These are phyloP conservation scores for Oryzias melastigma DNA, from an alignment of 2,113 vertebrate genomes.

Conservation along the genomic window DNA sequence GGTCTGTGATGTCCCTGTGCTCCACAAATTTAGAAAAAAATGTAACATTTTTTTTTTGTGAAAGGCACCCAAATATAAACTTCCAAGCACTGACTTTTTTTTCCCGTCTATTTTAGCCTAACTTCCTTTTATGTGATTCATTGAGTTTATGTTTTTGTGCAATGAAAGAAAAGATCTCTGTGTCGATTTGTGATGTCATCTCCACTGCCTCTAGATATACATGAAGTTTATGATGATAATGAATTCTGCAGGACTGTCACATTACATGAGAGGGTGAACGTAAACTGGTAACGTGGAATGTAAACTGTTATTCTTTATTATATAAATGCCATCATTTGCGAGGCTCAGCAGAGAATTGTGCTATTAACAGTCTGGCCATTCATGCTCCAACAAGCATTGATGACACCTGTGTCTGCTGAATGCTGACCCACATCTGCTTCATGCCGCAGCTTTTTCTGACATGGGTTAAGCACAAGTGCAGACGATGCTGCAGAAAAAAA, in stretches of 20 bases:
- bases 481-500: not conserved
- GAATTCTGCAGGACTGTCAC: not conserved
- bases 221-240: not conserved
- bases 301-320: not conserved
- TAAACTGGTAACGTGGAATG: not conserved
- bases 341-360: constrained; percentile 7
- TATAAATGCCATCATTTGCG: not conserved
- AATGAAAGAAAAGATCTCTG: not conserved
- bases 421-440: constrained; percentile 37
- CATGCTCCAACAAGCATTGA: constrained; percentile 37
- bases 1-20: too few relatives aligned
- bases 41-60: too few relatives aligned
- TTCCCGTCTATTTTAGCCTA: not conserved
- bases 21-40: too few relatives aligned
- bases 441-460: constrained; percentile 4
- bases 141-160: not conserved
- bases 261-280: not conserved
- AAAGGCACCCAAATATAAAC: too few relatives aligned
- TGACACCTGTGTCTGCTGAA: constrained; percentile 40
- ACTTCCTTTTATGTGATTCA: not conserved
- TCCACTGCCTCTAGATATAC: not conserved
- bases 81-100: too few relatives aligned
- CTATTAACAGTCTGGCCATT: constrained; percentile 15
- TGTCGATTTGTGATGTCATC: not conserved
- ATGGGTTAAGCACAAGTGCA: not conserved